Evolutionary conservation across 2,888 invertebrate genomes (phyloP).

Genomic region (Pandemis heparana): DNA sequence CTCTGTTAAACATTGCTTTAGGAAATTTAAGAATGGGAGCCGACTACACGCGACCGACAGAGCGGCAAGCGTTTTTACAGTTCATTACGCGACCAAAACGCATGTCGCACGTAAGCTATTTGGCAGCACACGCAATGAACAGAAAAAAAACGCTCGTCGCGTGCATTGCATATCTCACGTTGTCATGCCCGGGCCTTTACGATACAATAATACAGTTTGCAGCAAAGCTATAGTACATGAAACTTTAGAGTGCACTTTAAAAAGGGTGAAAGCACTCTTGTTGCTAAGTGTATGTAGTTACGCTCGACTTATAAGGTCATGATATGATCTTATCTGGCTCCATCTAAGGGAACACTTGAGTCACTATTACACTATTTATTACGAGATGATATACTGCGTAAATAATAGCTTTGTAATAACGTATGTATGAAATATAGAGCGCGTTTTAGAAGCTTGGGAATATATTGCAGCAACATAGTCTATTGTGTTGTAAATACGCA

Average conservation of each 20-base stretch:
- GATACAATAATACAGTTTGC: background rate
- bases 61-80: too few relatives aligned
- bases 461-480: conserved; percentile 7
- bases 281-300: conserved; percentile 8
- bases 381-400: conserved; percentile 23
- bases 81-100: too few relatives aligned
- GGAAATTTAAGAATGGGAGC: background rate
- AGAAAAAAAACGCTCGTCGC: too few relatives aligned
- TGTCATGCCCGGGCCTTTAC: too few relatives aligned
- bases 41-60: too few relatives aligned
- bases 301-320: conserved; percentile 27
- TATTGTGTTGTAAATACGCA: background rate
- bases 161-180: too few relatives aligned
- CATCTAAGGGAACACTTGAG: conserved; percentile 25
- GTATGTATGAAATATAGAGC: conserved; percentile 10
- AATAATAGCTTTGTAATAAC: conserved; percentile 30
- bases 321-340: conserved; percentile 30
- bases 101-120: too few relatives aligned
- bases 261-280: conserved; percentile 24
- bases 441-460: conserved; percentile 23
- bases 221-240: background rate
- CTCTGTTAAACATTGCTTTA: background rate
- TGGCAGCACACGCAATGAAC: too few relatives aligned
- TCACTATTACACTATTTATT: conserved; percentile 32
- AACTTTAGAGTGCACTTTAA: conserved; percentile 7